phyloP scores from a whole-genome alignment of 2,113 vertebrate species.

The Apteryx owenii region DNA sequence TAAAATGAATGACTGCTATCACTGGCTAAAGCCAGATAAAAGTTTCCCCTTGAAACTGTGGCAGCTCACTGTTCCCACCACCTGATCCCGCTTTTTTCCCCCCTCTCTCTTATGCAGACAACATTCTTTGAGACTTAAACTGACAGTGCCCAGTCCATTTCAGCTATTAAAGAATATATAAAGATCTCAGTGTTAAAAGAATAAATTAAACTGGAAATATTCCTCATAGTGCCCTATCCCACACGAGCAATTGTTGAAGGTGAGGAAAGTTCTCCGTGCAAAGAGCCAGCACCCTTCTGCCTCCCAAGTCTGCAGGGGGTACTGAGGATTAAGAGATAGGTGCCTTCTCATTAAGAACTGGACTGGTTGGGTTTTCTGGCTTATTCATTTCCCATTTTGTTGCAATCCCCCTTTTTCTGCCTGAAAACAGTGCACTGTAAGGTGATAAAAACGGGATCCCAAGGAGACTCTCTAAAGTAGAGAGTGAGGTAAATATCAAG shows the following conservation, averaged over 20 bases:
- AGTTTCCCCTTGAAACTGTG: neutral
- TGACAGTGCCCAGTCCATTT: neutral
- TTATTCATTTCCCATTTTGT: neutral
- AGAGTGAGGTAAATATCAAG: neutral
- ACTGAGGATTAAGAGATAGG: neutral
- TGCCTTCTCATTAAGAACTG: neutral
- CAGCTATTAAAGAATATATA: neutral
- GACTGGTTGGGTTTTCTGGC: neutral
- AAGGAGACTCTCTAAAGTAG: neutral
- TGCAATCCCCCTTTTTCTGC: neutral
- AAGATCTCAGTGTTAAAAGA: neutral
- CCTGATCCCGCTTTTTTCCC: neutral
- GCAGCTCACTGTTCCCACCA: neutral
- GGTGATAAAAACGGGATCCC: neutral
- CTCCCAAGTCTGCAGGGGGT: slow-evolving; percentile 30
- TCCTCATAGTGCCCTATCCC: neutral
- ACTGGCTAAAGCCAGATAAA: neutral
- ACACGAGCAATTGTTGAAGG: neutral
- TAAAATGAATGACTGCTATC: neutral
- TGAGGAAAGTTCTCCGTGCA: neutral
- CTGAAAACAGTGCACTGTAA: neutral
- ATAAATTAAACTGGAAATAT: neutral
- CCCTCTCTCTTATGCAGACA: neutral
- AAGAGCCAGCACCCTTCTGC: neutral
- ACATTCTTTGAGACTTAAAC: neutral